Evolutionary conservation across 2,797 vertebrate genomes (phyloP).

Genomic region (Fistularia tabacaria): DNA sequence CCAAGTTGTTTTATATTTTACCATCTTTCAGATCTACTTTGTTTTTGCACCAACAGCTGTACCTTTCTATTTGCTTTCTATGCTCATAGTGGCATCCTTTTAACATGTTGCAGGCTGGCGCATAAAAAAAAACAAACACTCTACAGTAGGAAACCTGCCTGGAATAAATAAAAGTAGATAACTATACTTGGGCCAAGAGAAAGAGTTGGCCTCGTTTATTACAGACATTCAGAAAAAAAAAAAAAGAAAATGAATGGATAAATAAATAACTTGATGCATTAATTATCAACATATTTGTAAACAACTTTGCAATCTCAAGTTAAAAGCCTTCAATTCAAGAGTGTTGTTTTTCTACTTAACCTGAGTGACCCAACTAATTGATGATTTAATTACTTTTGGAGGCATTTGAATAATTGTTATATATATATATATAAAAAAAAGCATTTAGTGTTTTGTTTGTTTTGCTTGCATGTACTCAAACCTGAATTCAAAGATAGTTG

Average conservation of each 20-base stretch:
- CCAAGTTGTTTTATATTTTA: not conserved
- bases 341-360: too few species aligned
- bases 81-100: not conserved
- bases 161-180: not conserved
- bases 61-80: not conserved
- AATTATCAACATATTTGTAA: not conserved
- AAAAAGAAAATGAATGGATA: too few species aligned
- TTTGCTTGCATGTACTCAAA: not conserved
- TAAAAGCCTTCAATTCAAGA: not conserved
- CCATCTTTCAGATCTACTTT: not conserved
- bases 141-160: not conserved
- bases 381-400: not conserved
- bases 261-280: not conserved
- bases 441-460: not conserved
- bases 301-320: not conserved
- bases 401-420: not conserved
- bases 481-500: slow-evolving; percentile 42
- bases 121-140: not conserved
- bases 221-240: not conserved
- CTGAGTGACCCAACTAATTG: not conserved
- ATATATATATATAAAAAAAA: not conserved
- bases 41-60: not conserved
- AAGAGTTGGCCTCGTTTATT: not conserved
- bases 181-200: too few species aligned
- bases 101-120: not conserved